A percentile compares a stretch with the other conserved stretches of the same genome.
These are phyloP conservation scores for Perca flavescens DNA, from an alignment of 2,113 vertebrate species.

Conservation along the genomic window DNA sequence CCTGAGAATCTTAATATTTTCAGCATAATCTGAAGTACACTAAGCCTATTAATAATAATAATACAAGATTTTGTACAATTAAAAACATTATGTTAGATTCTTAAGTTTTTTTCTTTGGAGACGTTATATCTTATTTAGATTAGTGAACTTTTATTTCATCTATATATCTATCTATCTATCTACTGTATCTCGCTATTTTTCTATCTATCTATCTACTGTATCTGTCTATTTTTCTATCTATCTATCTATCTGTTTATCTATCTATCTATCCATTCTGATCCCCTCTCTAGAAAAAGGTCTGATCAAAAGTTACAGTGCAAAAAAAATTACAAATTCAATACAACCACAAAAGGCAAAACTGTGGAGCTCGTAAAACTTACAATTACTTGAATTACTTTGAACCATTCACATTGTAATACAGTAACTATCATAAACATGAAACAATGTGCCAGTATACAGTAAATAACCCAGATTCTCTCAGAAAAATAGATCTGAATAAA, in stretches of 20 bases:
- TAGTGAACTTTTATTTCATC: background rate
- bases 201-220: background rate
- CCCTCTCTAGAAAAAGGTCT: background rate
- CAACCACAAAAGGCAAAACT: background rate
- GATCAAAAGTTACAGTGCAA: background rate
- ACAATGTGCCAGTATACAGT: background rate
- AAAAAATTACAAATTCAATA: background rate
- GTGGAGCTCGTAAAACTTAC: background rate
- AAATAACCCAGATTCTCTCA: background rate
- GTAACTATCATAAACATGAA: background rate
- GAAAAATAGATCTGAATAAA: background rate
- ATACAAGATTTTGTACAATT: slow-evolving; percentile 61
- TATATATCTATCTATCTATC: background rate
- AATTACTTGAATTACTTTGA: background rate
- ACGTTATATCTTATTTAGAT: background rate
- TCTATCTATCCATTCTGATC: background rate
- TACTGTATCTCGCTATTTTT: background rate
- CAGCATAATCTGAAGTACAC: slow-evolving; percentile 12
- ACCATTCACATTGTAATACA: background rate
- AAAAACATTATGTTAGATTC: slow-evolving; percentile 17
- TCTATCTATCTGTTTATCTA: background rate
- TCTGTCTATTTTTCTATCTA: slow-evolving; percentile 1
- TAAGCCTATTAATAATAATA: background rate
- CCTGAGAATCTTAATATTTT: slow-evolving; percentile 19
- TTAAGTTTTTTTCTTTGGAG: background rate